Evolutionary conservation across 1,140 invertebrate species (phyloP).

Genomic region (Melanaphis sacchari): DNA sequence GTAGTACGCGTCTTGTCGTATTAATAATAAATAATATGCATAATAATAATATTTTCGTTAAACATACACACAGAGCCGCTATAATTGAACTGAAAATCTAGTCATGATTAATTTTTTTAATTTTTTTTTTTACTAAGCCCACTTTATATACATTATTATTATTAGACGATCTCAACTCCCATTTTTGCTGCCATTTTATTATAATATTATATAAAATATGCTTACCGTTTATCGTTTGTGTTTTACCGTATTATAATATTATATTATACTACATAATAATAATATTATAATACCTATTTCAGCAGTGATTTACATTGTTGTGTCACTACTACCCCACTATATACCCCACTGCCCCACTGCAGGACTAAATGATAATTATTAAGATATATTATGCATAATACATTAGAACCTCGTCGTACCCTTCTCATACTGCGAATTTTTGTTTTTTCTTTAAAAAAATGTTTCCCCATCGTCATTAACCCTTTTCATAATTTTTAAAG

Average conservation of each 20-base stretch:
- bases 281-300: neutral
- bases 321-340: no score
- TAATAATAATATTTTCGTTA: conserved; percentile 14
- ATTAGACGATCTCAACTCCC: conserved; percentile 52
- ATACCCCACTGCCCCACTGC: no score
- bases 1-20: neutral
- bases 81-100: conserved; percentile 55
- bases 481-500: neutral
- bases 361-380: neutral
- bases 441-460: neutral
- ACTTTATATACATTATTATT: neutral
- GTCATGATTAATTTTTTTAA: conserved; percentile 43
- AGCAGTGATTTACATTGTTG: neutral
- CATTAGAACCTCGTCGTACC: neutral
- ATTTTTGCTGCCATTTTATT: conserved; percentile 51
- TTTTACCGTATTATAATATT: neutral
- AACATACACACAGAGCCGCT: neutral
- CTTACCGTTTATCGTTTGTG: neutral
- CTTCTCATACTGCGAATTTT: neutral
- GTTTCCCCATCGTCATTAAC: neutral
- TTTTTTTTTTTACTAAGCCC: neutral
- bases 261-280: neutral
- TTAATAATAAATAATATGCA: conserved; percentile 24
- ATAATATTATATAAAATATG: neutral
- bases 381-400: neutral